phyloP scores from a whole-genome alignment of 2,888 invertebrate species.

The Platypus cylindrus region DNA sequence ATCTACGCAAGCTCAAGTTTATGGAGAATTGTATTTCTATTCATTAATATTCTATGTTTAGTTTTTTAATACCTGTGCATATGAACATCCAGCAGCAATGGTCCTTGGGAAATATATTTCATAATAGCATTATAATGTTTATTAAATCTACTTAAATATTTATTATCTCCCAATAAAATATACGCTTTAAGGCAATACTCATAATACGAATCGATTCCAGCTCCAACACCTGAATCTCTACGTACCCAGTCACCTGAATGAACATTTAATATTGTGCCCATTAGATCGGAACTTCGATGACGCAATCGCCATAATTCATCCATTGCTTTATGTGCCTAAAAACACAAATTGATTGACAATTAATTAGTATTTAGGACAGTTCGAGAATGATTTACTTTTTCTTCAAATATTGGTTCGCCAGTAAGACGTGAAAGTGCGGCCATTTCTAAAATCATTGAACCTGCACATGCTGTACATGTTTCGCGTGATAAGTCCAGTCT shows the following conservation, averaged over 20 bases:
- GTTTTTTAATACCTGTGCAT: conserved; percentile 51
- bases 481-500: conserved; percentile 65
- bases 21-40: too few relatives aligned
- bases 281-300: conserved; percentile 79
- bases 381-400: conserved; percentile 41
- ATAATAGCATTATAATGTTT: conserved; percentile 91
- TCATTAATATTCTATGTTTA: too few relatives aligned
- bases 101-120: conserved; percentile 91
- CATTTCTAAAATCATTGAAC: conserved; percentile 95
- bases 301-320: conserved; percentile 91
- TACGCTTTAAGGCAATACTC: conserved; percentile 97
- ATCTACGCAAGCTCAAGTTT: too few relatives aligned
- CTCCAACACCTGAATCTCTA: conserved; percentile 95
- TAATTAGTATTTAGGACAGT: background rate
- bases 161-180: conserved; percentile 85
- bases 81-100: conserved; percentile 87
- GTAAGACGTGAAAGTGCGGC: conserved; percentile 88
- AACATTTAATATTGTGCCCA: conserved; percentile 95
- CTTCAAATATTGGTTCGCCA: conserved; percentile 84
- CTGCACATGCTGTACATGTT: conserved; percentile 97
- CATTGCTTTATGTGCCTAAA: conserved; percentile 79
- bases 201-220: conserved; percentile 97
- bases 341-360: background rate
- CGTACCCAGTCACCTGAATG: conserved; percentile 97
- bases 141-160: conserved; percentile 87